phyloP scores from a whole-genome alignment of 2,113 vertebrate genomes.

The Gallinago media region DNA sequence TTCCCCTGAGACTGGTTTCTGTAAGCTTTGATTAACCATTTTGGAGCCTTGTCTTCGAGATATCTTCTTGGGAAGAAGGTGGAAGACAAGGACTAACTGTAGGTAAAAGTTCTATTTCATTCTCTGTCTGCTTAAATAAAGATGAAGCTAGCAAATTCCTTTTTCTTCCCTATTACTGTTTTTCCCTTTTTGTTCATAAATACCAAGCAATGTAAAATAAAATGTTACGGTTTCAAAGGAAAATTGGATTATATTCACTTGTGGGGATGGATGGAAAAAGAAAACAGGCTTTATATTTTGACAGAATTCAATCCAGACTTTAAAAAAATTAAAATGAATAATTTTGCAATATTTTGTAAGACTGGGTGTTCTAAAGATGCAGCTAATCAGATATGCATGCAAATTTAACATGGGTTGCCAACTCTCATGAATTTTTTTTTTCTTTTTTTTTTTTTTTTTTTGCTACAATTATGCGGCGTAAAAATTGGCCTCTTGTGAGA shows the following conservation, averaged over 20 bases:
- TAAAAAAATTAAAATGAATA: constrained; percentile 41
- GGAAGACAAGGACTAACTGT: neutral
- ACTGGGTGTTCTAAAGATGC: constrained; percentile 33
- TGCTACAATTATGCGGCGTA: constrained; percentile 62
- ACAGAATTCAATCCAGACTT: constrained; percentile 41
- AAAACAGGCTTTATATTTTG: constrained; percentile 54
- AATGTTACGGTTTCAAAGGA: constrained; percentile 47
- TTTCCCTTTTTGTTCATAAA: constrained; percentile 44
- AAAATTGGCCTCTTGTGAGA: constrained; percentile 68
- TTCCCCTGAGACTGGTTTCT: neutral
- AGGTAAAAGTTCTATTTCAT: constrained; percentile 20
- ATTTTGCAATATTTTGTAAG: constrained; percentile 63
- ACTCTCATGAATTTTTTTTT: neutral
- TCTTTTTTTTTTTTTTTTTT: neutral
- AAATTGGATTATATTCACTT: constrained; percentile 53
- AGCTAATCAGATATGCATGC: constrained; percentile 60
- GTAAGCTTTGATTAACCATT: neutral
- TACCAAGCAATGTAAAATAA: constrained; percentile 38
- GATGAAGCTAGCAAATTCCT: constrained; percentile 34
- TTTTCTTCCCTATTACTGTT: constrained; percentile 45
- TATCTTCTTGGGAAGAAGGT: neutral
- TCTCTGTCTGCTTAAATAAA: constrained; percentile 39
- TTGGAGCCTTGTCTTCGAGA: neutral
- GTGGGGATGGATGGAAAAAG: constrained; percentile 23
- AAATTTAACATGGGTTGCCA: neutral